Conservation (phyloP, 1,140 invertebrate species). For the Neelides sp. region DNA sequence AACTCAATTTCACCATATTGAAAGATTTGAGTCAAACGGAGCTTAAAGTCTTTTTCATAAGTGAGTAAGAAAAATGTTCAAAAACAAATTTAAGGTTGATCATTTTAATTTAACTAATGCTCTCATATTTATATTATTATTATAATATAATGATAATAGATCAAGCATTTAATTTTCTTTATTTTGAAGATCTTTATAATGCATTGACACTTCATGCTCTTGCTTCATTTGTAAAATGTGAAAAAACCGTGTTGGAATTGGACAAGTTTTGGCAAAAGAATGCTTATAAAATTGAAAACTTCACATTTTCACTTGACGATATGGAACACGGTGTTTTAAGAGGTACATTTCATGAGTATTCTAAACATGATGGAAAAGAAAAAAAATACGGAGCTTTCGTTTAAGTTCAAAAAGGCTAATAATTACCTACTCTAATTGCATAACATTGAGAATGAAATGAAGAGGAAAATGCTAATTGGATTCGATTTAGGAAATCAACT, state of each 20-base stretch:
- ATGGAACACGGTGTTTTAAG: conserved; percentile 39
- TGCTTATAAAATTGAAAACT: conserved; percentile 35
- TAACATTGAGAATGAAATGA: too few species aligned
- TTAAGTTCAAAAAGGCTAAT: too few species aligned
- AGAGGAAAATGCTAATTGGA: too few species aligned
- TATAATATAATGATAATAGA: neutral
- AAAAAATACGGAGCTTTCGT: too few species aligned
- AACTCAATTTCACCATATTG: conserved; percentile 10
- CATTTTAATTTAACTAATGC: conserved; percentile 10
- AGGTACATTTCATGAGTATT: conserved; percentile 28
- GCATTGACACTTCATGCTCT: conserved; percentile 36
- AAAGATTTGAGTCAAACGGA: conserved; percentile 1
- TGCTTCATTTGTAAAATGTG: conserved; percentile 30
- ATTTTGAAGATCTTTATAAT: conserved; percentile 36
- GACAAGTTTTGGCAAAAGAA: conserved; percentile 37
- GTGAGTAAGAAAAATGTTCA: too few species aligned
- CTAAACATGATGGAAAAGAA: neutral
- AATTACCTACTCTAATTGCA: too few species aligned
- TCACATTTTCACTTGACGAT: conserved; percentile 36
- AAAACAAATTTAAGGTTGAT: too few species aligned
- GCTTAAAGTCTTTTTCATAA: conserved; percentile 23
- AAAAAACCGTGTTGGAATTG: conserved; percentile 34
- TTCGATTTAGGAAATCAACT: conserved; percentile 33
- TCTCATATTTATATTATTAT: neutral
- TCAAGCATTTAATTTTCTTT: neutral